Base-by-base conservation (phyloP, 2,113 vertebrate genomes). In the Planiliza haematocheilus region DNA sequence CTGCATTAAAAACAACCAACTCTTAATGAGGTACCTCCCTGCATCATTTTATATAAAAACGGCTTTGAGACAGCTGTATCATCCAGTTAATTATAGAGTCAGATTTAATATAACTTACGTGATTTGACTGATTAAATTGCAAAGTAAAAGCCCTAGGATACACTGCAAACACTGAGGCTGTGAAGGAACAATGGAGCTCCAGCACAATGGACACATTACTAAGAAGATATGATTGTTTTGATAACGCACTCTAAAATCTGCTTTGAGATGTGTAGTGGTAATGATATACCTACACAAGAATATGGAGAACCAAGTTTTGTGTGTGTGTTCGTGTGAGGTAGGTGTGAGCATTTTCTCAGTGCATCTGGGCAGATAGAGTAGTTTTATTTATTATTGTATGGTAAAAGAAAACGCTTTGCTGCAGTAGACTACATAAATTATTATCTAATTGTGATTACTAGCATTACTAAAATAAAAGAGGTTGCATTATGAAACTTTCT, bases 241-340 rank as follows among this genome's bases (percentile, higher is more conserved):
- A 58, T 52, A 65, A 59, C 11, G 12, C 46, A 39, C 18, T 39
- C 13, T 60, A 14, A 65, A 58, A 39, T 8, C 20, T 21, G 39
- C 64, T 69, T 51, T 64, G 46, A 57, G 52, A 58, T 63, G 64
- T 62, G 51, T 14, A n/a, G 52, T 65, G 38, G 30, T 8, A 36
- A 46, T 58, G 39, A 21, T 56, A 64, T 21, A 43, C 12, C 21
- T 30, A 21, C 42, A 17, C 24, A 41, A 12, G n/a, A 51, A 48
- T 21, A 46, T 51, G 61, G 36, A 51, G 24, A 46, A 64, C 62
- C 17, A 51, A 51, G 30, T 34, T 75, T 52, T 39, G n/a, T 24
- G 9, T 36, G n/a, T 46, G 43, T 50, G 42, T 52, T 16, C 42
- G 39, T 49, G 51, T 1, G 51, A 46, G 58, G 10, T 10, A 17